Base-by-base conservation (phyloP, 2,888 invertebrate genomes). In the Antitype chi region DNA sequence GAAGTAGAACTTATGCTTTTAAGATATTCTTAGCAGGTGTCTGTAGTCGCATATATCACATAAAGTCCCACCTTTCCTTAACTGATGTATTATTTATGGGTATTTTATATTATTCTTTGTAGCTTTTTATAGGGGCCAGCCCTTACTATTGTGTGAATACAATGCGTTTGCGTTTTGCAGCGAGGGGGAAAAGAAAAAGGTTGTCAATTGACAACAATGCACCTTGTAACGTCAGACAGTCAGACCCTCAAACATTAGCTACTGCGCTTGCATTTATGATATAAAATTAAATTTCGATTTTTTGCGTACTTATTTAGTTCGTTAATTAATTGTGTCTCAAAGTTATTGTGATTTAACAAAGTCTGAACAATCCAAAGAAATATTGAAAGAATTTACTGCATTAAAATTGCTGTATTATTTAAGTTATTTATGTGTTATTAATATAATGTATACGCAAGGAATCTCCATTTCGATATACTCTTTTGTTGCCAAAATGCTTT, bases 361-460 rank as follows among this genome's bases (percentile, higher is more conserved):
- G 95, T 94, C 95, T 95, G 95, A 94, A 88, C 83, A 85, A 89
- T 89, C 92, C 92, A 92, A 92, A 92, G 92, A 92, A 87, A 85
- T 76, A 77, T 84, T 86, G 75, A 84, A 38, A 69, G 78, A 71
- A 78, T 78, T 72, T 75, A 71, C 75, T 80, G 72, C 78, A 70
- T 78, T 74, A 55, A 78, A 76, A 52, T 76, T 86, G 84, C 72
- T 70, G 70, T 84, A 78, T 84, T 88, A 88, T 68, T 82, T 90
- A 87, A 84, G 89, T 85, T 89, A 89, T 89, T 87, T 90, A 89
- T 88, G 81, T 78, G 59, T 83, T 88, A 85, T 76, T 82, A 83
- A 83, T 76, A 15, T 67, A 80, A 70, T 81, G 74, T 81, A 80
- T 80, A 64, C 43, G 70, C 71, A 76, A 70, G 71, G 68, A 82